Conservation (phyloP, 2,797 vertebrate genomes). For the Gymnodraco acuticeps region DNA sequence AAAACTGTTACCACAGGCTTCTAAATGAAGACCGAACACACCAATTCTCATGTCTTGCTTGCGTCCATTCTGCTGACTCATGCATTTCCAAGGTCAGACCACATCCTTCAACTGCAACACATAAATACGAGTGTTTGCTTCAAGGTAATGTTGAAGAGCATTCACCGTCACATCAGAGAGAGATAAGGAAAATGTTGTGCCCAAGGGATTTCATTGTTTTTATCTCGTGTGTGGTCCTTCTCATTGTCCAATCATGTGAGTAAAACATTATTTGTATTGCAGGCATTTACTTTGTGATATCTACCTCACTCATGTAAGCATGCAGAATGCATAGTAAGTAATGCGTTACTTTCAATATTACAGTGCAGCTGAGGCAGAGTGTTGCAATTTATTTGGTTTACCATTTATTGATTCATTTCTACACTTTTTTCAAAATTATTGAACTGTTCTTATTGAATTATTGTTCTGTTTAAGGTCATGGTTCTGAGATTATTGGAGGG, state of each 20-base stretch:
- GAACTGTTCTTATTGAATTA: background rate
- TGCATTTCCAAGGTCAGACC: slow-evolving; percentile 48
- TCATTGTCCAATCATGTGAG: slow-evolving; percentile 61
- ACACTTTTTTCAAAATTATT: background rate
- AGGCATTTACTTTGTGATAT: background rate
- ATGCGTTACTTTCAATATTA: background rate
- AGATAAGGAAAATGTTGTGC: slow-evolving; percentile 47
- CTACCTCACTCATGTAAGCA: background rate
- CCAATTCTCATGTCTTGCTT: background rate
- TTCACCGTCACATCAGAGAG: slow-evolving; percentile 2
- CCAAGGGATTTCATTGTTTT: background rate
- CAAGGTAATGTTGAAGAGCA: slow-evolving; percentile 16
- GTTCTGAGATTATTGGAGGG: slow-evolving; percentile 77
- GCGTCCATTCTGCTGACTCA: slow-evolving; percentile 36
- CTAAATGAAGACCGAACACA: background rate
- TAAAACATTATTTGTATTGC: background rate
- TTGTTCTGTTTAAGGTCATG: slow-evolving; percentile 56
- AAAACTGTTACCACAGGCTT: background rate
- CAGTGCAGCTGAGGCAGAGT: background rate
- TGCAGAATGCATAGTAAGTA: background rate
- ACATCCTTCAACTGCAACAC: slow-evolving; percentile 60
- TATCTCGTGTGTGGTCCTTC: slow-evolving; percentile 8
- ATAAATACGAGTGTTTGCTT: slow-evolving; percentile 39
- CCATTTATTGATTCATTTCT: background rate
- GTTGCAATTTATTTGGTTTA: background rate